A percentile compares a stretch with the other conserved stretches of the same genome.
phyloP scores from a whole-genome alignment of 2,888 invertebrate genomes.

The Lydus trimaculatus region DNA sequence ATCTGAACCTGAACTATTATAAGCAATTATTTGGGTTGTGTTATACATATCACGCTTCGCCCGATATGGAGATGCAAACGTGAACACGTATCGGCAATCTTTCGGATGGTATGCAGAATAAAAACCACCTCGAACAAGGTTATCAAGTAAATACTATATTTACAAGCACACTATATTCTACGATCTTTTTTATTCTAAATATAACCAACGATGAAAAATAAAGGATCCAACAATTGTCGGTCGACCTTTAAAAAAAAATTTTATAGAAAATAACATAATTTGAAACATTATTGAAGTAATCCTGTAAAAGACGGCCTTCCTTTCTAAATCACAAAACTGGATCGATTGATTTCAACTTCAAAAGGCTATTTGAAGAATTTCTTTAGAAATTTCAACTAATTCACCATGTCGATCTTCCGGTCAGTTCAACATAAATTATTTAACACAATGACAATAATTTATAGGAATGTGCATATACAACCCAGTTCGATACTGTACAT shows the following conservation, averaged over 20 bases:
- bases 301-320: too few relatives aligned
- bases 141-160: constrained; percentile 48
- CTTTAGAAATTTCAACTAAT: neutral
- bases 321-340: neutral
- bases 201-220: neutral
- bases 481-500: constrained; percentile 50
- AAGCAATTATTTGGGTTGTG: constrained; percentile 60
- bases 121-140: constrained; percentile 42
- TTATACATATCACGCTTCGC: constrained; percentile 60
- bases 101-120: constrained; percentile 41
- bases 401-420: neutral
- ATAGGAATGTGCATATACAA: constrained; percentile 51
- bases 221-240: neutral
- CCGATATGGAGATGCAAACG: constrained; percentile 55
- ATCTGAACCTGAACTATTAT: constrained; percentile 58
- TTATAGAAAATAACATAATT: too few relatives aligned
- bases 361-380: neutral
- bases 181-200: constrained; percentile 26
- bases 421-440: constrained; percentile 44
- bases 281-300: too few relatives aligned
- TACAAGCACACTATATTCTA: constrained; percentile 36
- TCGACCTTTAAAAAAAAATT: neutral
- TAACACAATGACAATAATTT: constrained; percentile 51
- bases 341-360: neutral
- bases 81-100: constrained; percentile 56